A percentile compares a stretch with the other conserved stretches of the same genome.
phyloP scores from a whole-genome alignment of 2,797 vertebrate genomes.

The Buphagus erythrorhynchus region DNA sequence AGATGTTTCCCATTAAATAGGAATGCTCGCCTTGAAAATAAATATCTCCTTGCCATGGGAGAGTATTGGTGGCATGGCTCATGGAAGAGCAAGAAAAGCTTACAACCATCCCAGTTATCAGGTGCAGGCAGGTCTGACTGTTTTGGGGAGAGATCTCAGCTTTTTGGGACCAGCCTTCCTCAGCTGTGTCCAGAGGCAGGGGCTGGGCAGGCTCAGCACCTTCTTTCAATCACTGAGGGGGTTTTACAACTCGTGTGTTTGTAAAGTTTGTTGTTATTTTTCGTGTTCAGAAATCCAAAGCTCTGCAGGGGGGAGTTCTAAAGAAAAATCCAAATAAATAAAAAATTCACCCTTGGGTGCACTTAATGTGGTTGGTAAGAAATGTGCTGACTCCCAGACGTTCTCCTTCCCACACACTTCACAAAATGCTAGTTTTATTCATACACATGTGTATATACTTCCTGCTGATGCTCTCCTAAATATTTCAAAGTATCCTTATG shows the following conservation, averaged over 20 bases:
- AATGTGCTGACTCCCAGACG: conserved; percentile 55
- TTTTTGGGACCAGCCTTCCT: not conserved
- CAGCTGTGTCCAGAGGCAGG: not conserved
- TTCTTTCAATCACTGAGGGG: accelerated
- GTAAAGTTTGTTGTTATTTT: not conserved
- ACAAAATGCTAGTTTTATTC: not conserved
- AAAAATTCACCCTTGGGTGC: conserved; percentile 62
- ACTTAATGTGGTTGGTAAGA: conserved; percentile 1
- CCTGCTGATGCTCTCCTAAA: conserved; percentile 58
- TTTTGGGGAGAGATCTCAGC: not conserved
- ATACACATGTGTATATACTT: conserved; percentile 35
- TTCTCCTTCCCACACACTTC: conserved; percentile 38
- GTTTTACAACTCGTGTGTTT: not conserved
- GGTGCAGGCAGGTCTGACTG: not conserved
- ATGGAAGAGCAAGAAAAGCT: not conserved
- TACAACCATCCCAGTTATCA: not conserved
- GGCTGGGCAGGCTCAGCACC: not conserved
- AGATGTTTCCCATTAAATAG: not conserved
- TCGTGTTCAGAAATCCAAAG: not conserved
- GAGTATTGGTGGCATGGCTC: not conserved
- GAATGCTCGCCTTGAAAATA: not conserved
- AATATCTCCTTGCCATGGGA: not conserved
- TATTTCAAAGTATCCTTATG: conserved; percentile 53
- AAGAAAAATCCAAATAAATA: conserved; percentile 13
- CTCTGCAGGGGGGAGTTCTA: not conserved